Evolutionary conservation across 2,797 vertebrate species (phyloP).

Genomic region (Alfaro cultratus): DNA sequence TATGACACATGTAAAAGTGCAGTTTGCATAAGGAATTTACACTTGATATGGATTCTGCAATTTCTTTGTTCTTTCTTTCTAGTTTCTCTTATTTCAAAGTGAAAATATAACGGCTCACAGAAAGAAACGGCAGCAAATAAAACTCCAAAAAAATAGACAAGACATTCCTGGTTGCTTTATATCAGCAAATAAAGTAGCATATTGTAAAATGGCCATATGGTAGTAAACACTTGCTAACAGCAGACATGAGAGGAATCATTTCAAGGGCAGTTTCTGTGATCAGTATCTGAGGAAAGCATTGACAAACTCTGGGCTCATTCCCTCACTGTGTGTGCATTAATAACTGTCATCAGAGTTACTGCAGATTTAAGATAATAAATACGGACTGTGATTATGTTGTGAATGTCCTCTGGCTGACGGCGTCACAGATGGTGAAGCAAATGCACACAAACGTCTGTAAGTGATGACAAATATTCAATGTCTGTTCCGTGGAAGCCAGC

Average conservation of each 20-base stretch:
- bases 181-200: background rate
- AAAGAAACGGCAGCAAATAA: background rate
- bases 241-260: background rate
- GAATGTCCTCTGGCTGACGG: background rate
- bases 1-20: background rate
- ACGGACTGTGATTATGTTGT: background rate
- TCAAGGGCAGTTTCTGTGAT: background rate
- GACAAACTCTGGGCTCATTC: background rate
- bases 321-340: background rate
- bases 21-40: background rate
- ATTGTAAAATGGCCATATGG: background rate
- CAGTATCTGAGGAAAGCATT: background rate
- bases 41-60: background rate
- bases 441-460: background rate
- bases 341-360: conserved; percentile 1
- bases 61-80: background rate
- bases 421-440: conserved; percentile 7
- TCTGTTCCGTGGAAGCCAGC: conserved; percentile 18
- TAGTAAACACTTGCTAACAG: background rate
- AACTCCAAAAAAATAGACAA: background rate
- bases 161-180: background rate
- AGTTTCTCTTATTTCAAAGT: background rate
- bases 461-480: background rate
- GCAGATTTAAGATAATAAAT: conserved; percentile 10
- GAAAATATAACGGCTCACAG: background rate